Conservation (phyloP, 2,113 vertebrate species). For the Scophthalmus maximus region DNA sequence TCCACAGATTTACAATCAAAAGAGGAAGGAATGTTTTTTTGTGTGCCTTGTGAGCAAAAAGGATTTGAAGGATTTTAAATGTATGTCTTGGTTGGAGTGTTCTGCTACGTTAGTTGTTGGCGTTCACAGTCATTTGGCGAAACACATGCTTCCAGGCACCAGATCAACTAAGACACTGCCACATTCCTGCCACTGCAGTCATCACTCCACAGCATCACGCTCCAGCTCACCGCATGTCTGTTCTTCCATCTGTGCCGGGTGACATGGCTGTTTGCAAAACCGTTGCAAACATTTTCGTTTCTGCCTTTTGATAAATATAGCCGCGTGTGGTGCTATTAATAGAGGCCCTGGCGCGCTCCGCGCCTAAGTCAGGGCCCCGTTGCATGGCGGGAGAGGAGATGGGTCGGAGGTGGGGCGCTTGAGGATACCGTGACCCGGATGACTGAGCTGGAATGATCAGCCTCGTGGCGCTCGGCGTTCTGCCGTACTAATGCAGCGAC, state of each 20-base stretch:
- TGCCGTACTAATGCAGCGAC: slow-evolving; percentile 34
- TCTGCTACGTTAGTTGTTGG: background rate
- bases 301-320: slow-evolving; percentile 57
- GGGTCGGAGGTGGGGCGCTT: slow-evolving; percentile 56
- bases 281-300: slow-evolving; percentile 8
- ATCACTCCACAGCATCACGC: slow-evolving; percentile 2
- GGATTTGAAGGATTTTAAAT: background rate
- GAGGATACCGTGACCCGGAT: slow-evolving; percentile 72
- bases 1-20: too few species aligned
- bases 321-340: slow-evolving; percentile 44
- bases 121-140: background rate
- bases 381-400: slow-evolving; percentile 53
- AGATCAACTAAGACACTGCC: background rate
- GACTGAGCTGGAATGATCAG: slow-evolving; percentile 67
- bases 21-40: too few species aligned
- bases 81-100: background rate
- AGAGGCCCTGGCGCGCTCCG: slow-evolving; percentile 5
- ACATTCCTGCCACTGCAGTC: background rate
- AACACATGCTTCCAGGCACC: too few species aligned
- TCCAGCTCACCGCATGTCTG: slow-evolving; percentile 2
- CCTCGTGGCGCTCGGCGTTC: slow-evolving; percentile 34
- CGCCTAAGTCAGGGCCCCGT: slow-evolving; percentile 35
- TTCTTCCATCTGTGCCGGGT: background rate
- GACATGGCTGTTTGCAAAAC: slow-evolving; percentile 20
- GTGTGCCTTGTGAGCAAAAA: too few species aligned